Evolutionary conservation across 2,888 invertebrate species (phyloP), one percentile per base, ranked within the genome.

Genomic region (Dugesia japonica): DNA sequence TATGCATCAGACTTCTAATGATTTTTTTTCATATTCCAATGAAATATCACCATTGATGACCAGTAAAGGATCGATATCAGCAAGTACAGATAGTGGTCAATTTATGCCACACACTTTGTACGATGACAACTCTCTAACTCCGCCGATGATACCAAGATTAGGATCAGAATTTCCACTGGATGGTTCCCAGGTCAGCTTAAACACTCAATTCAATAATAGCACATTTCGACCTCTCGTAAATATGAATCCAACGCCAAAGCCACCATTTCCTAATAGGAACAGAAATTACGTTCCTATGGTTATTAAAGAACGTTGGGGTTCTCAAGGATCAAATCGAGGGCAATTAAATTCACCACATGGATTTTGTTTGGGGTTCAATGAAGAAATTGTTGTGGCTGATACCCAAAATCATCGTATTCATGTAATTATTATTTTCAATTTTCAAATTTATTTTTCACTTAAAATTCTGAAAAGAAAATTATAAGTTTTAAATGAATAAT

Each of bases 341-440:
- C 94, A 94, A 86, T 94, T 95, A 82, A 94, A 93, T 86, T 94
- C 94, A 0, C 94, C 94, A 0, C 94, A 95, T 85, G 94, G 94
- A 72, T 95, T 95, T 85, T 95, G 94, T 83, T 88, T 95, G 79
- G 94, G 94, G 38, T 88, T 90, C 75, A 93, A 94, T 82, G 94
- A 94, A 84, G 94, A 94, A 82, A 94, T 95, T 80, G 91, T 94
- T 81, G 94, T 94, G 26, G 94, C 94, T 71, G 86, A 94, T 84
- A 94, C 94, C 1, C 93, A 94, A 84, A 94, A 94, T 85, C 94
- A 95, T 86, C 90, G 94, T 79, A 92, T 95, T 82, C 78, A 78
- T 89, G 77, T 77, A 71, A 23, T n/a, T n/a, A n/a, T n/a, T n/a
- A n/a, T n/a, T n/a, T n/a, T n/a, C n/a, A n/a, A n/a, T n/a, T n/a